These are phyloP conservation scores for Excalfactoria chinensis DNA, from an alignment of 2,113 vertebrate genomes.

Conservation along the genomic window DNA sequence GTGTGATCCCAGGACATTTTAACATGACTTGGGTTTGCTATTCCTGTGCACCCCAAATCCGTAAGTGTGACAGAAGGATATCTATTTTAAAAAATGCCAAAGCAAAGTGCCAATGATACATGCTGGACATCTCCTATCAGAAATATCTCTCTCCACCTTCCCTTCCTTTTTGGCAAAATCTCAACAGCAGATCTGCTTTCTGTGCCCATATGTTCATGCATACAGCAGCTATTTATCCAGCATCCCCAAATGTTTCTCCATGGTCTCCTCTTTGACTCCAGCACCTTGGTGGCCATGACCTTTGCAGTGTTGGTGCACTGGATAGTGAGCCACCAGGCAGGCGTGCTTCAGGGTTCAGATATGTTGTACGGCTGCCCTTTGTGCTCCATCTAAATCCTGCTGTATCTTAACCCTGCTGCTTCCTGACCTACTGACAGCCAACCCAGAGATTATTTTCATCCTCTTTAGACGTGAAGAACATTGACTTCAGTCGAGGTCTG, in stretches of 20 bases:
- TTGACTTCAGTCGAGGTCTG: background rate
- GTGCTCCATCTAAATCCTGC: background rate
- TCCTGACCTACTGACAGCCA: background rate
- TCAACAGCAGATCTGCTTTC: background rate
- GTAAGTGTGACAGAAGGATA: background rate
- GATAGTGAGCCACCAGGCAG: background rate
- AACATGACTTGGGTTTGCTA: conserved; percentile 18
- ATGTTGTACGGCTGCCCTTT: background rate
- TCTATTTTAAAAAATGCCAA: conserved; percentile 53
- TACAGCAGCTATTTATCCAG: background rate
- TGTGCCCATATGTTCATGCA: background rate
- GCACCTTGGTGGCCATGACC: conserved; percentile 29
- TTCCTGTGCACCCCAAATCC: background rate
- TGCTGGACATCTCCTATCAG: conserved; percentile 4
- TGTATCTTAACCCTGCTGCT: background rate
- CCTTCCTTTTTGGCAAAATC: conserved; percentile 7
- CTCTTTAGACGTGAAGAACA: background rate
- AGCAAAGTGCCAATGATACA: conserved; percentile 5
- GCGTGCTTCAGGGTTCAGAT: background rate
- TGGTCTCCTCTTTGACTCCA: background rate
- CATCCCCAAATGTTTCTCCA: background rate
- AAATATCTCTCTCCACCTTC: conserved; percentile 32
- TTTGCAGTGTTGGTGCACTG: background rate
- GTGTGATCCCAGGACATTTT: conserved; percentile 41
- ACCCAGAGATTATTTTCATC: background rate